Conservation (phyloP, 2,113 vertebrate genomes). For the Grantiella picta region DNA sequence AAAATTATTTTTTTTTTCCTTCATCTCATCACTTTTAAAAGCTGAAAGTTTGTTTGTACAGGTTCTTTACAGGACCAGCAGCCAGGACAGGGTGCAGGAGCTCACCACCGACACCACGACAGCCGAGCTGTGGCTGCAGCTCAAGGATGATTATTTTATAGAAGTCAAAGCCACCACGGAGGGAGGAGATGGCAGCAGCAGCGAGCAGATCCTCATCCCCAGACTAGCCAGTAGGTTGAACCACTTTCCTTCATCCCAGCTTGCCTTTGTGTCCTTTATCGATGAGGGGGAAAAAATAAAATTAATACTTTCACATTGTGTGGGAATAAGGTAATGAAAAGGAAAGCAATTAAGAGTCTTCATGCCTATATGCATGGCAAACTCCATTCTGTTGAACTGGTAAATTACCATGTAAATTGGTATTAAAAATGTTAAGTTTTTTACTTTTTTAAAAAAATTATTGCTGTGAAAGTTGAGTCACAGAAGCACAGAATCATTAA, state of each 20-base stretch:
- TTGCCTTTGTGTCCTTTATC: neutral
- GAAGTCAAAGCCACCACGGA: conserved; percentile 85
- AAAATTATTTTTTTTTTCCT: too few species aligned
- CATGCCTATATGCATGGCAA: neutral
- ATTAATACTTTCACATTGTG: neutral
- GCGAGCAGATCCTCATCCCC: conserved; percentile 90
- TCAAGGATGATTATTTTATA: conserved; percentile 86
- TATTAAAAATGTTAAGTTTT: neutral
- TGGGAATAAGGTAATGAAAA: neutral
- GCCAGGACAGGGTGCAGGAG: conserved; percentile 68
- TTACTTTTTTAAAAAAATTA: neutral
- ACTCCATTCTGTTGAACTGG: neutral
- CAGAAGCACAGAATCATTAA: neutral
- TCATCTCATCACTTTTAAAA: accelerated
- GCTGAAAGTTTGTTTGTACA: conserved; percentile 2
- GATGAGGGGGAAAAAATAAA: neutral
- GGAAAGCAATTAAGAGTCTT: conserved; percentile 22
- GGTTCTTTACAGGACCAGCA: conserved; percentile 86
- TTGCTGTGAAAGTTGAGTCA: neutral
- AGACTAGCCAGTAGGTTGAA: conserved; percentile 76
- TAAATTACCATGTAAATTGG: conserved; percentile 18
- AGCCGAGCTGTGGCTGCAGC: conserved; percentile 80
- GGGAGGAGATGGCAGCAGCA: conserved; percentile 87
- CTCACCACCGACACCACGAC: conserved; percentile 80
- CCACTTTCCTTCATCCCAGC: neutral